phyloP scores from a whole-genome alignment of 2,888 invertebrate genomes.

The Drosophila flavopinicola region DNA sequence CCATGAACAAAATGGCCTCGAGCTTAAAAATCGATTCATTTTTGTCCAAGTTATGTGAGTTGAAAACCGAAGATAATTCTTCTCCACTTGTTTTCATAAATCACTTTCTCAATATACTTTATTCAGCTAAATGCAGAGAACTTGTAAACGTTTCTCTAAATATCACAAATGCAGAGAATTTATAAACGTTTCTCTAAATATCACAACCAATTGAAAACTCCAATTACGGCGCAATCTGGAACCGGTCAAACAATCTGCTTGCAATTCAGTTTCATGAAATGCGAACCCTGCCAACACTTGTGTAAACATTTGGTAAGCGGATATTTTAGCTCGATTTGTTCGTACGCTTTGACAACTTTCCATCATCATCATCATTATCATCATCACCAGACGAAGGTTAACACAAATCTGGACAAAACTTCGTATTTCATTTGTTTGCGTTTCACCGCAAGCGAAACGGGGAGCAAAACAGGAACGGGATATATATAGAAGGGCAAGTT shows the following conservation, averaged over 20 bases:
- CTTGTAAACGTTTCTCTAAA: too few species aligned
- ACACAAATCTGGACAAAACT: slow-evolving; percentile 42
- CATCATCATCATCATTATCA: slow-evolving; percentile 59
- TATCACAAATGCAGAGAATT: too few species aligned
- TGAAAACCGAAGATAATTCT: too few species aligned
- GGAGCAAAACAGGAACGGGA: neutral
- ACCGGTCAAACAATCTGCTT: neutral
- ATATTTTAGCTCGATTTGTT: slow-evolving; percentile 80
- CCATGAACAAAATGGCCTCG: too few species aligned
- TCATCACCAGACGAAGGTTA: slow-evolving; percentile 25
- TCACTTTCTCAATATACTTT: too few species aligned
- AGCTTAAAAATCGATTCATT: too few species aligned
- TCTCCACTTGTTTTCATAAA: too few species aligned
- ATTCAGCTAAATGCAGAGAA: too few species aligned
- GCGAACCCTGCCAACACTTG: slow-evolving; percentile 71
- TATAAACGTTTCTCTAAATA: too few species aligned
- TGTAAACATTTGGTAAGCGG: slow-evolving; percentile 78
- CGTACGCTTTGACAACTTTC: slow-evolving; percentile 74
- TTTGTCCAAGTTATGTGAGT: too few species aligned
- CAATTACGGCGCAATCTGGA: slow-evolving; percentile 1
- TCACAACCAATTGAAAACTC: slow-evolving; percentile 1
- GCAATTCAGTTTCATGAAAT: slow-evolving; percentile 46
- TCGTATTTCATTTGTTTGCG: slow-evolving; percentile 68
- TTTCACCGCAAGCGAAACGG: slow-evolving; percentile 17
- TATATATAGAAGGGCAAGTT: neutral